Conservation (phyloP, 1,140 invertebrate genomes). For the Papilio aristodemus region DNA sequence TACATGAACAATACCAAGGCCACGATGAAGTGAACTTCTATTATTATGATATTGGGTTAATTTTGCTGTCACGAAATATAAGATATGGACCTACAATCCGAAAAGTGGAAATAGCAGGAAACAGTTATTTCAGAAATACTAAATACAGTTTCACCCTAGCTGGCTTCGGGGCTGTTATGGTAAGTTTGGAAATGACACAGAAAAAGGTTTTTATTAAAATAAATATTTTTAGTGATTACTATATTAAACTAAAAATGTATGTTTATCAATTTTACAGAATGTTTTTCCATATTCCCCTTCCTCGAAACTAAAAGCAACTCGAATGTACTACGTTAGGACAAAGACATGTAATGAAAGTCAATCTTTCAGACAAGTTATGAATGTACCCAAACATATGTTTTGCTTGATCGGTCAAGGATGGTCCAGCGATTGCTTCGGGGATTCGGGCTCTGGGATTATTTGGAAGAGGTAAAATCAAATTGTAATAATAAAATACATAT, state of each 20-base stretch:
- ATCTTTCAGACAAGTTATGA: constrained; percentile 15
- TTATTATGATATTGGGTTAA: constrained; percentile 24
- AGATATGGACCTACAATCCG: constrained; percentile 21
- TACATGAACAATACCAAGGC: background rate
- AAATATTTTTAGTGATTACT: too few relatives aligned
- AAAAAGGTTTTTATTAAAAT: background rate
- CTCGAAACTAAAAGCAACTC: constrained; percentile 6
- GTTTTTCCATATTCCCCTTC: background rate
- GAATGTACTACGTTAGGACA: constrained; percentile 32
- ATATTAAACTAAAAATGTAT: too few relatives aligned
- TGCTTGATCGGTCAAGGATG: constrained; percentile 39
- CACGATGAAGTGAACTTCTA: constrained; percentile 6
- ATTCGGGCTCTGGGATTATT: constrained; percentile 36
- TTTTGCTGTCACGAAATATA: constrained; percentile 22
- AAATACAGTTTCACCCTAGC: constrained; percentile 29
- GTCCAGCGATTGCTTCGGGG: constrained; percentile 37
- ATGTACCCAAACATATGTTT: constrained; percentile 36
- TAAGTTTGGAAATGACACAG: background rate
- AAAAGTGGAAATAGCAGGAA: constrained; percentile 28
- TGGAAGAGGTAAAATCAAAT: constrained; percentile 33
- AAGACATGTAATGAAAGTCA: constrained; percentile 32
- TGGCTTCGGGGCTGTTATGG: constrained; percentile 17
- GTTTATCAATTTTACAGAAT: constrained; percentile 4
- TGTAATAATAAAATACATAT: background rate
- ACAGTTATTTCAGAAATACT: constrained; percentile 23